Conservation (phyloP, 1,140 invertebrate species). For the Zaprionus lachaisei region DNA sequence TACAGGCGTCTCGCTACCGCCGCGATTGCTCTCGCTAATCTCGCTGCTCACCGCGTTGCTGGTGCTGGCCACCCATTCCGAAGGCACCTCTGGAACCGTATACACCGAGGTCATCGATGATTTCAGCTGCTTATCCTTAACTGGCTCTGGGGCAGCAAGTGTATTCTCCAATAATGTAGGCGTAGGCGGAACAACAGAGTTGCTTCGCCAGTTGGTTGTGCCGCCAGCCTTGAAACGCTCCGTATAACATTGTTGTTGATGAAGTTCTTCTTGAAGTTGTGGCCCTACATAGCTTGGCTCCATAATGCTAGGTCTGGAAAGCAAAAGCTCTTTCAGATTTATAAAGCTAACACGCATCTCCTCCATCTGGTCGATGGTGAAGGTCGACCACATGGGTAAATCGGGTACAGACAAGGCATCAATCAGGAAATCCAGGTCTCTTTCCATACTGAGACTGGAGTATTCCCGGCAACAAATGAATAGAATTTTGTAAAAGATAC, state of each 20-base stretch:
- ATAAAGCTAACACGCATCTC: slow-evolving; percentile 63
- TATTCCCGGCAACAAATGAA: not conserved
- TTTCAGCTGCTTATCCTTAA: not conserved
- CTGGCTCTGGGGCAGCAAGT: not conserved
- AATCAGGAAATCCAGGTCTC: slow-evolving; percentile 64
- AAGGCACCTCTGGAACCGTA: not conserved
- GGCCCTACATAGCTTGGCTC: not conserved
- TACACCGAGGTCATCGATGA: not conserved
- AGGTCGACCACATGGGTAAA: slow-evolving; percentile 41
- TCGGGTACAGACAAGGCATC: slow-evolving; percentile 49
- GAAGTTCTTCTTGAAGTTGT: not conserved
- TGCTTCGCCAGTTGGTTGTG: not conserved
- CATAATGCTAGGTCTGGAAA: not conserved
- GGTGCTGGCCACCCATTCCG: not conserved
- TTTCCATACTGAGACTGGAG: slow-evolving; percentile 45
- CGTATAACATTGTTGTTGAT: not conserved
- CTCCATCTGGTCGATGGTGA: slow-evolving; percentile 29
- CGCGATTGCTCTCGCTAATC: not conserved
- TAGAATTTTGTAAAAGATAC: not conserved
- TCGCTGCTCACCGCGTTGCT: not conserved
- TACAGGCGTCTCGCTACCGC: not conserved
- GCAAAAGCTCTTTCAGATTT: slow-evolving; percentile 43
- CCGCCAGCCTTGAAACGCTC: slow-evolving; percentile 57
- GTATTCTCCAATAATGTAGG: not conserved
- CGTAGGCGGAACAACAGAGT: not conserved